Base-by-base conservation (phyloP, 2,797 vertebrate species). In the Sylvilagus floridanus region DNA sequence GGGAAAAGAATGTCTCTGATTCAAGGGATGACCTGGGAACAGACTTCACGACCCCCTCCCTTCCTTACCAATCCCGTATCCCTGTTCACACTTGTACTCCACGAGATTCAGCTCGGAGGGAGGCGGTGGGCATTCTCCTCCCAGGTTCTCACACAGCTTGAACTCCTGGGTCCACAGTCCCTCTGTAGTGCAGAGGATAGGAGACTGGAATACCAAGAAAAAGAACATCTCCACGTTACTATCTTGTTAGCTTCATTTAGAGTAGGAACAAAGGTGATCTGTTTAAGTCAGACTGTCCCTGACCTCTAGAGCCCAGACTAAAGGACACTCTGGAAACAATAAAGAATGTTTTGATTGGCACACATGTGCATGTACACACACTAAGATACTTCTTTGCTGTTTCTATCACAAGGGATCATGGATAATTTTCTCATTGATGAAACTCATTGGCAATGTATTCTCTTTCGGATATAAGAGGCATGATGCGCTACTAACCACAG, bases 71-170 rank as follows among this genome's bases (percentile, higher is more conserved):
- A 99, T 98, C 84, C 97, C 93, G 0, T 98, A 98, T 30, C 99
- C 99, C 62, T 99, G 97, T 75, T 99, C 98, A 50, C 99, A 99
- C 97, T 98, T 99, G 98, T 99, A 99, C 95, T 99, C 99, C 87
- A 99, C 98, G 0, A 98, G 98, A 96, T 99, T 99, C 91, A 98
- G 95, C 88, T 99, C 98, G 0, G 84, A 82, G 0, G 97, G 91
- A 0, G 99, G 99, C 0, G 98, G 91, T 0, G 97, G 98, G 82
- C 99, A 99, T 5, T 98, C 98, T 22, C 99, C 99, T 82, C 88
- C 97, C 35, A 99, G 97, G 42, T 95, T 98, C 91, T 98, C 98
- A 54, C 99, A 99, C 98, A 99, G 98, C 57, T 98, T 98, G 96
- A 99, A 99, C 90, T 99, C 98, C 73, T 98, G 98, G 5, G 98